phyloP scores from a whole-genome alignment of 1,140 invertebrate species.

The Drosophila subobscura region DNA sequence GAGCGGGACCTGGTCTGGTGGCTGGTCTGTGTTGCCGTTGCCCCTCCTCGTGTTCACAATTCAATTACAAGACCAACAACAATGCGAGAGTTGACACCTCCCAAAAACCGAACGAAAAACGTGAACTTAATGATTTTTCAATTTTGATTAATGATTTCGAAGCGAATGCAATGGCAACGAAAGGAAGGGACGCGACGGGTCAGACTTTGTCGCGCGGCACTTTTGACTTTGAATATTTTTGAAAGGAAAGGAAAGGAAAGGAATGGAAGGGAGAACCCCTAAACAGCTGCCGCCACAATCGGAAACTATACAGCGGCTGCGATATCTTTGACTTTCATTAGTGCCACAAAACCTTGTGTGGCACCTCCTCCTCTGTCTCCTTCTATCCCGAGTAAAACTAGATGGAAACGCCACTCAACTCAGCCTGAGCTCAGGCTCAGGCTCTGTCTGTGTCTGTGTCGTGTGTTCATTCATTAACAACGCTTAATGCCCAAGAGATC shows the following conservation, averaged over 20 bases:
- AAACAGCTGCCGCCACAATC: conserved; percentile 5
- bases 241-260: conserved; percentile 23
- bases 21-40: conserved; percentile 9
- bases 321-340: conserved; percentile 9
- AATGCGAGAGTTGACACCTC: conserved; percentile 64
- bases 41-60: conserved; percentile 61
- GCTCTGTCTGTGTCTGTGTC: background rate
- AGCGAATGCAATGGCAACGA: conserved; percentile 21
- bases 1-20: conserved; percentile 24
- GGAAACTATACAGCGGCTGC: background rate
- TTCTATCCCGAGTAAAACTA: too few relatives aligned
- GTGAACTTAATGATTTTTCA: conserved; percentile 65
- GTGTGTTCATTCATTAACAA: conserved; percentile 54
- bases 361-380: too few relatives aligned
- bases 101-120: conserved; percentile 32
- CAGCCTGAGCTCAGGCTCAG: too few relatives aligned
- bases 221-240: conserved; percentile 34
- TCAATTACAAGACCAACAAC: conserved; percentile 68
- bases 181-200: conserved; percentile 19
- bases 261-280: too few relatives aligned
- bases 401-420: too few relatives aligned
- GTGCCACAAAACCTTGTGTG: background rate
- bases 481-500: conserved; percentile 42
- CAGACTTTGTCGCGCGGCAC: too few relatives aligned
- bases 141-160: conserved; percentile 74